Base-by-base conservation (phyloP, 2,888 invertebrate genomes). In the Mythimna pallens region DNA sequence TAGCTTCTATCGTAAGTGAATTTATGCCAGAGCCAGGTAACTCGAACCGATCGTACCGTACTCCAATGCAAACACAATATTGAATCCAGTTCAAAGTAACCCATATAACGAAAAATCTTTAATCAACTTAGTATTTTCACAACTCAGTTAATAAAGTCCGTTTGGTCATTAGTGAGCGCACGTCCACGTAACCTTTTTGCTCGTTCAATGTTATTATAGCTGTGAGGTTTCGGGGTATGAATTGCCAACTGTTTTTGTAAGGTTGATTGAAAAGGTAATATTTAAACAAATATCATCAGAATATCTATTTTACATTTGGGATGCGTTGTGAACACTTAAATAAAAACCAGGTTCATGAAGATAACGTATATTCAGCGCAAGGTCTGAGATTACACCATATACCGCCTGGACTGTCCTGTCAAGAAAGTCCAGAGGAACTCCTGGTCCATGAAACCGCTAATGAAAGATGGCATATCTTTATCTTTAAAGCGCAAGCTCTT, bases 41-140 rank as follows among this genome's bases (percentile, higher is more conserved):
- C 36, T 5, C 1, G 5, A 34, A n/a, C n/a, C 22, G 3, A n/a
- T n/a, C 17, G 17, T 25, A 2, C 2, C 7, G n/a, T 25, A 12
- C 22, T 22, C 43, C 34, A 36, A 47, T 34, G 10, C 36, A 47
- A 34, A 25, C 4, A 25, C 12, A 54, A 54, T 61, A 54, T 40
- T 57, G 10, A 54, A 4, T 54, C 2, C 43, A n/a, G 10, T 54
- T 14, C 10, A 30, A 36, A 52, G 47, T 54, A 34, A 50, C 3
- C 4, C 43, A 30, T 40, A 68, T 62, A 40, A 34, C 20, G 43
- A 43, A 25, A 43, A 66, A 57, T 34, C 50, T 78, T 50, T 62
- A 78, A 70, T 62, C 9, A 62, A 55, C 14, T 59, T 77, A 59
- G 47, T 47, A 64, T 64, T 73, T 57, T 54, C 47, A 36, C 47